Evolutionary conservation across 2,113 vertebrate species (phyloP).

Genomic region (Urocynchramus pylzowi): DNA sequence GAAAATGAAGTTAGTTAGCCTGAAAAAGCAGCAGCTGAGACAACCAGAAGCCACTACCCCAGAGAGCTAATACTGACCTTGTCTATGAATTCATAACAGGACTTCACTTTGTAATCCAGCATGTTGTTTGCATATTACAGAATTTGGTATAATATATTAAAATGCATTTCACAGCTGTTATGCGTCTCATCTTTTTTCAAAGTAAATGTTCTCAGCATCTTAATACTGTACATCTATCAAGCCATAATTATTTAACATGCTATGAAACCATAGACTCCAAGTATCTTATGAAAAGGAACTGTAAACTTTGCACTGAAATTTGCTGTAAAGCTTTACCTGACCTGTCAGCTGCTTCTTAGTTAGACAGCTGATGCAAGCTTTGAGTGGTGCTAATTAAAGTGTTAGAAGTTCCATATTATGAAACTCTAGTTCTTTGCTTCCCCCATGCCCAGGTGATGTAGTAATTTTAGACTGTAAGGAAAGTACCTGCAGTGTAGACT

Average conservation of each 20-base stretch:
- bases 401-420: slow-evolving; percentile 73
- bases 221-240: slow-evolving; percentile 73
- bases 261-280: slow-evolving; percentile 74
- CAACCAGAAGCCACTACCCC: slow-evolving; percentile 69
- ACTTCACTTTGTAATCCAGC: slow-evolving; percentile 66
- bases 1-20: slow-evolving; percentile 90
- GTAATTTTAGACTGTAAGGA: slow-evolving; percentile 77
- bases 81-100: slow-evolving; percentile 42
- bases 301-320: slow-evolving; percentile 77
- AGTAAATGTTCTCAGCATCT: slow-evolving; percentile 65
- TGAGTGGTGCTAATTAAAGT: slow-evolving; percentile 85
- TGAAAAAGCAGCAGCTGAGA: slow-evolving; percentile 86
- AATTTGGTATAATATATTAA: slow-evolving; percentile 63
- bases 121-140: slow-evolving; percentile 63
- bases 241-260: slow-evolving; percentile 79
- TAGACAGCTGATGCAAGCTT: slow-evolving; percentile 78
- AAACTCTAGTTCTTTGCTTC: slow-evolving; percentile 67
- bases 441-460: slow-evolving; percentile 71
- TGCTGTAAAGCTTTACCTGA: slow-evolving; percentile 80
- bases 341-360: slow-evolving; percentile 69
- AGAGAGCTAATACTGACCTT: slow-evolving; percentile 77
- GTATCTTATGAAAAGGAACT: slow-evolving; percentile 70
- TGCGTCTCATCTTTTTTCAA: slow-evolving; percentile 57
- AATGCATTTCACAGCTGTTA: slow-evolving; percentile 70
- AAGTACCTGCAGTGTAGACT: slow-evolving; percentile 73